These are phyloP conservation scores for Galeopterus variegatus DNA, from an alignment of 2,113 vertebrate genomes.

Conservation along the genomic window DNA sequence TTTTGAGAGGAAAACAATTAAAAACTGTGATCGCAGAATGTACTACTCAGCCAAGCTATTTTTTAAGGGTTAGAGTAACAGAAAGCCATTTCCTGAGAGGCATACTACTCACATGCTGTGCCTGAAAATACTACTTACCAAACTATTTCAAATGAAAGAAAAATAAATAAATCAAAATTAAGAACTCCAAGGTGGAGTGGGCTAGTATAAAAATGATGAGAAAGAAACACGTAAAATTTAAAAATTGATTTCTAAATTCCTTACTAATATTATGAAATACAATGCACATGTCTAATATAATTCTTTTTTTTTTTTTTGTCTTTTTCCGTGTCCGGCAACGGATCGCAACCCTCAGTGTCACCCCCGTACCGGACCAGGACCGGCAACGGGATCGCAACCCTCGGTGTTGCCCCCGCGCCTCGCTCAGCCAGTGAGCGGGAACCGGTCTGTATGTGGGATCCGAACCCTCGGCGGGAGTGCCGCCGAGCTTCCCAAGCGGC, in stretches of 20 bases:
- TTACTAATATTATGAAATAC: not conserved
- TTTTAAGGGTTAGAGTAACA: not conserved
- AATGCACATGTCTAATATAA: not conserved
- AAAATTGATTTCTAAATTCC: not conserved
- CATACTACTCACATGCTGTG: not conserved
- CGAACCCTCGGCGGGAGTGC: too few relatives aligned
- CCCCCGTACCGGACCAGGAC: too few relatives aligned
- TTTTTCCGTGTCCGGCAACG: too few relatives aligned
- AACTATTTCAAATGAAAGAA: not conserved
- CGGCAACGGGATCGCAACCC: too few relatives aligned
- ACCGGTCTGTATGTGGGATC: too few relatives aligned
- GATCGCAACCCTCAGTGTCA: too few relatives aligned
- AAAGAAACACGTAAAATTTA: not conserved
- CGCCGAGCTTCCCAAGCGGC: too few relatives aligned
- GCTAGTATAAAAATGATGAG: not conserved
- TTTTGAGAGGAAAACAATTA: not conserved
- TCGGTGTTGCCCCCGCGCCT: too few relatives aligned
- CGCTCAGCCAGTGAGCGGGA: too few relatives aligned
- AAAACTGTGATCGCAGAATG: not conserved
- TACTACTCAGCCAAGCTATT: not conserved
- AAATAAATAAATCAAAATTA: conserved; percentile 17
- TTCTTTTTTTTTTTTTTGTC: too few relatives aligned
- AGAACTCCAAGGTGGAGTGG: not conserved
- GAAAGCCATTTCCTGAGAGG: not conserved
- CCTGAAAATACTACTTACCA: not conserved